Evolutionary conservation across 2,113 vertebrate genomes (phyloP).

Genomic region (Trinectes maculatus): DNA sequence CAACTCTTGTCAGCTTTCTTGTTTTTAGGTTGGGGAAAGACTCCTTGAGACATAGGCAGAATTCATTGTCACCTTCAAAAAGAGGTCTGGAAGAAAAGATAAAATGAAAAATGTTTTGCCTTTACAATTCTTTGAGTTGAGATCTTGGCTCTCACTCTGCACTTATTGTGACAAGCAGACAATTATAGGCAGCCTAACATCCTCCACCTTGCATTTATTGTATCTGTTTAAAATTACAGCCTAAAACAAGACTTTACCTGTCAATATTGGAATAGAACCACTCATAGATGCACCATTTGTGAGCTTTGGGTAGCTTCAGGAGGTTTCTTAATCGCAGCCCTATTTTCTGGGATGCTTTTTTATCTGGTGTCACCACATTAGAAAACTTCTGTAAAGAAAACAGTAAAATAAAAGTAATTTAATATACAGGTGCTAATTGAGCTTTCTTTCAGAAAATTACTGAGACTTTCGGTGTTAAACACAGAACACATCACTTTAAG

Average conservation of each 20-base stretch:
- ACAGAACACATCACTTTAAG: not conserved
- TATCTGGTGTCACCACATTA: conserved; percentile 91
- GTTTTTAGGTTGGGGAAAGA: conserved; percentile 98
- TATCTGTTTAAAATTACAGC: not conserved
- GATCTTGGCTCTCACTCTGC: not conserved
- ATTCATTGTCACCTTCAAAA: conserved; percentile 99
- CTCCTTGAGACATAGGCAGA: conserved; percentile 98
- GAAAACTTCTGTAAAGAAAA: conserved; percentile 87
- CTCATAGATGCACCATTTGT: conserved; percentile 99
- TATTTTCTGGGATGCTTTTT: conserved; percentile 96
- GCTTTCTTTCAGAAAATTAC: no score
- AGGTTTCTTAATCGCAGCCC: conserved; percentile 95
- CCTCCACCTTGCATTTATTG: conserved; percentile 4
- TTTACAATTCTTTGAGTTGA: not conserved
- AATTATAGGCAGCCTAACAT: not conserved
- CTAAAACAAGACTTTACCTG: conserved; percentile 82
- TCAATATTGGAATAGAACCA: conserved; percentile 99
- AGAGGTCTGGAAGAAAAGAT: conserved; percentile 87
- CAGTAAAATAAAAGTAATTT: conserved; percentile 9
- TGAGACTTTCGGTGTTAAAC: no score
- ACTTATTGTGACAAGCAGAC: not conserved
- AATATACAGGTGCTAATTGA: not conserved
- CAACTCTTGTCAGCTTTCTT: conserved; percentile 95
- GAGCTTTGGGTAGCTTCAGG: conserved; percentile 97
- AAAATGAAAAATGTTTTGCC: not conserved